Conservation (phyloP, 2,113 vertebrate genomes). For the Microcebus griseorufus region DNA sequence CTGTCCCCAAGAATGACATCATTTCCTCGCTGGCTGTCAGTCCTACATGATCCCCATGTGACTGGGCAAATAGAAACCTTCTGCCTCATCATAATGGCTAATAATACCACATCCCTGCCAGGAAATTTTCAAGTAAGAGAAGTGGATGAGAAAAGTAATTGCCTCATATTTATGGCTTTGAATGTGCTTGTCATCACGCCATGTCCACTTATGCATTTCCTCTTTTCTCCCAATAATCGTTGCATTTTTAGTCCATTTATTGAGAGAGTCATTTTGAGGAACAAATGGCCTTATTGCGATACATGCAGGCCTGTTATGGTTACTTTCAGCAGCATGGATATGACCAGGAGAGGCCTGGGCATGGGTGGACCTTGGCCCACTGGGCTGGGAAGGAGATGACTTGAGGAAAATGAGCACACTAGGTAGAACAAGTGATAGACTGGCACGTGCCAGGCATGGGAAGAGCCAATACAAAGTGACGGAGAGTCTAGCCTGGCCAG, state of each 20-base stretch:
- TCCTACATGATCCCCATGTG: neutral
- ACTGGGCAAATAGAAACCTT: neutral
- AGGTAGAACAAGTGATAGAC: neutral
- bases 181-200: neutral
- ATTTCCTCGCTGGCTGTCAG: neutral
- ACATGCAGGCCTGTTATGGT: neutral
- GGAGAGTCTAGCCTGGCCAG: neutral
- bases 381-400: neutral
- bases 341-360: neutral
- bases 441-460: neutral
- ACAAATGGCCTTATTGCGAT: neutral
- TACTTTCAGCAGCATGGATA: neutral
- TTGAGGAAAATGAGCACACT: neutral
- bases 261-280: conserved; percentile 37
- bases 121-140: conserved; percentile 66
- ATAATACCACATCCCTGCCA: conserved; percentile 26
- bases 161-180: neutral
- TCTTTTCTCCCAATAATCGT: neutral
- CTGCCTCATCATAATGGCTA: neutral
- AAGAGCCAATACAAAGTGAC: neutral
- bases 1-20: neutral
- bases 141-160: conserved; percentile 43
- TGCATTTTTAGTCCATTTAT: neutral
- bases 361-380: neutral
- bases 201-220: neutral